Base-by-base conservation (phyloP, 2,888 invertebrate species). In the Pollenia angustigena region DNA sequence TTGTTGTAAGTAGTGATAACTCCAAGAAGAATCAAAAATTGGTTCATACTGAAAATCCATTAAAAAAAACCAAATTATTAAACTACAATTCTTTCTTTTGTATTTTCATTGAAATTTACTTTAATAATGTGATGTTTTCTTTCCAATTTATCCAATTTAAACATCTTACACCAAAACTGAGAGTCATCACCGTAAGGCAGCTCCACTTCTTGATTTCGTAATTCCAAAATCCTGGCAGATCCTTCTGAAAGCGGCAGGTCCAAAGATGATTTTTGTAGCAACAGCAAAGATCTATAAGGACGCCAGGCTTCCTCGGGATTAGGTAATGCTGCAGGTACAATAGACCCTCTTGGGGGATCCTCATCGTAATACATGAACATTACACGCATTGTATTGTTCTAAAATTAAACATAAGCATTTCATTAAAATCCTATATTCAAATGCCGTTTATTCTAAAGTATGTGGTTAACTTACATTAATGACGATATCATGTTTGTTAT, bases 351-450 rank as follows among this genome's bases (percentile, higher is more conserved):
- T 48, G 92, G 92, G 12, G 95, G 95, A 90, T 95, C 95, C 87
- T 94, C 94, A 60, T 94, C 93, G 90, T 95, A 94, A 91, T 94
- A 95, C 90, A 95, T 94, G 94, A 95, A 95, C 85, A 95, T 94
- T 72, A 95, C 93, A 88, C 95, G 94, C 94, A 95, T 94, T 85
- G 95, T 95, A 90, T 95, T 95, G 90, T 95, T 95, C 95, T 95
- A 94, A 44, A 84, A 84, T 40, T 40, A 46, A 32, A 32, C 7
- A 14, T 48, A 12, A 14, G 18, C 40, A 9, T 32, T 32, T 6
- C 18, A 7, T 42, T 42, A 10, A 2, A 44, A 62, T 7, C 7
- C 12, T 12, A 10, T 9, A 6, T 16, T 46, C 32, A 32, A 32
- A 32, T 4, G 4, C 46, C 16, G 9, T 9, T 18, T 44, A n/a